Base-by-base conservation (phyloP, 2,113 vertebrate species). In the Sorex araneus region DNA sequence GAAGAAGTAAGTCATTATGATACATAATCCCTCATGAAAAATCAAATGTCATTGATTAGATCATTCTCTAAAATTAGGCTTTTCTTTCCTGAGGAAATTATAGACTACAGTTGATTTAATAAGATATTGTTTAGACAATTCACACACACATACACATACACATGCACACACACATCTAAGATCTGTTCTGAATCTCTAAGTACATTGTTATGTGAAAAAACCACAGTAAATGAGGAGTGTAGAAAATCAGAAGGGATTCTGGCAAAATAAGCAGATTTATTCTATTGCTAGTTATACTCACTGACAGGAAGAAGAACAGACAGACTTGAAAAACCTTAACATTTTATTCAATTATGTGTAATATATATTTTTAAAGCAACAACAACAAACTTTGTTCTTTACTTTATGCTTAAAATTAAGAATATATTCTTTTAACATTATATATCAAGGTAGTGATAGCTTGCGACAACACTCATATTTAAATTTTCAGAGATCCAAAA, bases 21-120 rank as follows among this genome's bases (percentile, higher is more conserved):
- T 1, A 40, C 9, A 7, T 8, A 57, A 10, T 1, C n/a, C 2
- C 8, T 63, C 54, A 64, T 1, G 43, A 2, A 1, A 28, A 32
- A 84, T 50, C 57, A 18, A 80, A 23, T 8, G 78, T 28, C 30
- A 32, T 7, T 74, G 23, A 30, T 1, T 3, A 78, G 9, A 71
- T 1, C 16, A 4, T 67, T 60, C 5, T 73, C 4, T 27, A 54
- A 66, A 43, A 64, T 71, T 40, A 67, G 2, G 8, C 1, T 2
- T 28, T 34, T 3, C 3, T 63, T 77, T 71, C 1, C 63, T 7
- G 11, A 0, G 27, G 12, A 75, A 57, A 40, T 54, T 79, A 27
- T 30, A 12, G 1, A 64, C 0, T 18, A 19, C 23, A 57, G 0
- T 25, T 66, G 23, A 18, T 76, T 2, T 7, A 2, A 32, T 45